Conservation (phyloP, 30 jellyfish, hydroid and myxozoan genomes). For the Aurelia coerulea region DNA sequence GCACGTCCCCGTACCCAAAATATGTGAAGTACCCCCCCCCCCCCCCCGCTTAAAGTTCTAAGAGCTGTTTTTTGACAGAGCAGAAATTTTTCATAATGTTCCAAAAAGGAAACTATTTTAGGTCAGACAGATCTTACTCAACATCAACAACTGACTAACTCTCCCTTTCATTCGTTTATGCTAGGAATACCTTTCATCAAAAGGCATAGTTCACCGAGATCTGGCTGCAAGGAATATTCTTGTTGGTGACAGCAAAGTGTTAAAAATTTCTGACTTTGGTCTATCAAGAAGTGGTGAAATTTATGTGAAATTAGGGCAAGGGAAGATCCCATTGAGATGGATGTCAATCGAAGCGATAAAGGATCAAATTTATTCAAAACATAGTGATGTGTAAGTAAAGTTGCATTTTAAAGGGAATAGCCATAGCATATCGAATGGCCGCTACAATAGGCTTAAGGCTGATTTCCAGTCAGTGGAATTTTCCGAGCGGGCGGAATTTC, state of each 20-base stretch:
- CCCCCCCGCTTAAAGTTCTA: no score
- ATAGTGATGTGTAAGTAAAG: conserved; percentile 66
- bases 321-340: conserved; percentile 79
- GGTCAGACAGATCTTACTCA: no score
- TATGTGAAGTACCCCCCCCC: no score
- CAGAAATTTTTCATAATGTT: no score
- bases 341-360: conserved; percentile 72
- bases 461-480: no score
- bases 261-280: conserved; percentile 77
- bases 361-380: conserved; percentile 66
- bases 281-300: conserved; percentile 71
- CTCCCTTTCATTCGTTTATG: neutral
- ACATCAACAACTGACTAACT: neutral
- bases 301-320: conserved; percentile 68
- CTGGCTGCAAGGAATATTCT: conserved; percentile 75
- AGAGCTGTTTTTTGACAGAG: no score
- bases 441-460: no score
- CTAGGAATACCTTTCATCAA: conserved; percentile 58
- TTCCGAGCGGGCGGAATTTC: no score
- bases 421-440: no score
- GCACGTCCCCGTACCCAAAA: no score
- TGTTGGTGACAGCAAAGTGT: conserved; percentile 61
- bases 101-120: no score
- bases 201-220: conserved; percentile 74
- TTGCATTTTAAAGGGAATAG: neutral